Conservation (phyloP, 1,140 invertebrate species). For the Hesperophylax magnus region DNA sequence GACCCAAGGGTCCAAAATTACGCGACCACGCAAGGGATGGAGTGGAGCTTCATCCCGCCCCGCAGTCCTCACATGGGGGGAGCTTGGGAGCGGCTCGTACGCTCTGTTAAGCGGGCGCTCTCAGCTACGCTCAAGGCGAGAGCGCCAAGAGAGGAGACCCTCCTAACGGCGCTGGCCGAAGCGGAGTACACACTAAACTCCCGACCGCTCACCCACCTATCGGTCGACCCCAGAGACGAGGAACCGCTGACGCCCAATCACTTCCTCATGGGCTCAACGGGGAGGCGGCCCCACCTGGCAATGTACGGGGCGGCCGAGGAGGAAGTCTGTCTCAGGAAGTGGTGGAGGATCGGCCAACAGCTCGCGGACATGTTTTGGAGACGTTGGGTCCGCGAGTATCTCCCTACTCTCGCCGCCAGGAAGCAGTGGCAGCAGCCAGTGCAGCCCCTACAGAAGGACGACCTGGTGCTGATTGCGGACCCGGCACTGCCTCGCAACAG, state of each 20-base stretch:
- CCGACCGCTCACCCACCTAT: conserved; percentile 53
- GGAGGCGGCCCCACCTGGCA: background rate
- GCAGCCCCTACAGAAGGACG: background rate
- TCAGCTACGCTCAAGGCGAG: too few species aligned
- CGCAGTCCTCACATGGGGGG: too few species aligned
- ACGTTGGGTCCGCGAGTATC: conserved; percentile 58
- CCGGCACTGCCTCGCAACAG: conserved; percentile 36
- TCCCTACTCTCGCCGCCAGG: conserved; percentile 47
- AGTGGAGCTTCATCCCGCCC: too few species aligned
- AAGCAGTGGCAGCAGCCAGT: conserved; percentile 29
- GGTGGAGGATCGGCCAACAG: conserved; percentile 43
- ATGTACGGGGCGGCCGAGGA: background rate
- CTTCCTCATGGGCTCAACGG: background rate
- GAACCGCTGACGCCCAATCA: conserved; percentile 53
- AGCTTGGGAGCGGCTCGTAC: too few species aligned
- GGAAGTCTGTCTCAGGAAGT: background rate
- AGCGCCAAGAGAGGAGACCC: too few species aligned
- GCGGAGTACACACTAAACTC: too few species aligned
- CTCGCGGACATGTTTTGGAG: conserved; percentile 59
- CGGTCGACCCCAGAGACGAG: conserved; percentile 46
- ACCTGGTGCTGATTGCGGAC: conserved; percentile 40
- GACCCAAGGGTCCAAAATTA: background rate
- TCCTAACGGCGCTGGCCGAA: too few species aligned
- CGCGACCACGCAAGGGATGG: background rate
- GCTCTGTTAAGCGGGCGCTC: too few species aligned